Conservation (phyloP, 2,797 vertebrate species). For the Centropyge bicolor region DNA sequence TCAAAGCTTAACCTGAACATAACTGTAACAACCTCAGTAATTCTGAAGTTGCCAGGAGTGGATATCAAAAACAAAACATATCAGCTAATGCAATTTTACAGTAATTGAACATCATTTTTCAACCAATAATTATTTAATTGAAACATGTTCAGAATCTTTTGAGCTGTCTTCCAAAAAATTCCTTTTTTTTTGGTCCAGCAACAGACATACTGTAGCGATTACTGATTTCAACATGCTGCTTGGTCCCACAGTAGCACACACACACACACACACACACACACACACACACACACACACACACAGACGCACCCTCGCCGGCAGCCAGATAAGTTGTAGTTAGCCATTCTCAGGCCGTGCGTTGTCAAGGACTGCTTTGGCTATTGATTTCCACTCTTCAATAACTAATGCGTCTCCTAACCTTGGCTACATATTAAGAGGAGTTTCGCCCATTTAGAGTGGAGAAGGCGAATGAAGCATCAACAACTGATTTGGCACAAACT, state of each 20-base stretch:
- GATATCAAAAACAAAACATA: background rate
- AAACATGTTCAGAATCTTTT: background rate
- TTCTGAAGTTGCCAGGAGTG: background rate
- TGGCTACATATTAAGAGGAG: slow-evolving; percentile 72
- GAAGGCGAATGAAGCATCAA: slow-evolving; percentile 69
- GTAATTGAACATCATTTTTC: background rate
- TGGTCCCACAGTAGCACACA: background rate
- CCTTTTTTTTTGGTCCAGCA: slow-evolving; percentile 9
- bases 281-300: slow-evolving; percentile 16
- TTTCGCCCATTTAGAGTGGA: slow-evolving; percentile 54
- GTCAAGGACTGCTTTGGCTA: slow-evolving; percentile 75
- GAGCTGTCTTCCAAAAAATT: background rate
- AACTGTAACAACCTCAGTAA: too few species aligned
- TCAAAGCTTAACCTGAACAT: background rate
- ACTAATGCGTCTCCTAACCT: slow-evolving; percentile 75
- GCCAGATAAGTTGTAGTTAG: slow-evolving; percentile 60
- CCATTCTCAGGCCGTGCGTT: slow-evolving; percentile 56
- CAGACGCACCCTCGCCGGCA: background rate
- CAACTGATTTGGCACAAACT: slow-evolving; percentile 67
- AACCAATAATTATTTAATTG: background rate
- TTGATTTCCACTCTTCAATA: slow-evolving; percentile 77
- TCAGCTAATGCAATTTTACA: background rate
- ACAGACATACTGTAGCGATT: slow-evolving; percentile 15
- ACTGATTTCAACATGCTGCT: slow-evolving; percentile 19
- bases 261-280: background rate